Evolutionary conservation across 2,797 vertebrate species (phyloP).

Genomic region (Arctocebus calabarensis): DNA sequence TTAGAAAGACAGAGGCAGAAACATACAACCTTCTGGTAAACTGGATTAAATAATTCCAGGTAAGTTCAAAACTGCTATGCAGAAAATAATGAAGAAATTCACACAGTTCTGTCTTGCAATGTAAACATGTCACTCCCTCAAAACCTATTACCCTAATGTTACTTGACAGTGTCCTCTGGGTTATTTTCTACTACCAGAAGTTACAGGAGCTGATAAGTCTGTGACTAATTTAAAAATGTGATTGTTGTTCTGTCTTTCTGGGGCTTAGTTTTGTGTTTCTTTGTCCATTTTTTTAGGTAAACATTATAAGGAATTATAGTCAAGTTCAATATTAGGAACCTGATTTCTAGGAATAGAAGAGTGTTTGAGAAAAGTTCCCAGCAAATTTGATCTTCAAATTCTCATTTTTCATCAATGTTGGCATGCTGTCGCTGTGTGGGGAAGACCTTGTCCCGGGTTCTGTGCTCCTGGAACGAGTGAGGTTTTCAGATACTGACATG

Average conservation of each 20-base stretch:
- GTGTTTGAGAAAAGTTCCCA: not conserved
- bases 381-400: not conserved
- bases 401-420: not conserved
- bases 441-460: not conserved
- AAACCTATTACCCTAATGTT: constrained; percentile 69
- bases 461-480: not conserved
- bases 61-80: constrained; percentile 54
- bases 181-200: constrained; percentile 75
- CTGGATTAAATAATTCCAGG: constrained; percentile 57
- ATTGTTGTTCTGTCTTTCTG: constrained; percentile 65
- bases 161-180: constrained; percentile 64
- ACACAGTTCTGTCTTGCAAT: constrained; percentile 72
- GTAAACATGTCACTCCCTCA: constrained; percentile 72
- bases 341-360: constrained; percentile 17
- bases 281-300: constrained; percentile 78
- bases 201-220: constrained; percentile 61
- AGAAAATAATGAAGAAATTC: constrained; percentile 81
- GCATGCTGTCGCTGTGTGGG: accelerated
- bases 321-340: constrained; percentile 41
- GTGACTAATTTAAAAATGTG: constrained; percentile 74
- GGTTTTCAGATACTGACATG: not conserved
- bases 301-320: constrained; percentile 9
- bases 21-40: not conserved
- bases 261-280: constrained; percentile 12
- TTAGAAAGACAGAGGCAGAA: not conserved